Base-by-base conservation (phyloP, 1,140 invertebrate species). In the Drosophila athabasca region DNA sequence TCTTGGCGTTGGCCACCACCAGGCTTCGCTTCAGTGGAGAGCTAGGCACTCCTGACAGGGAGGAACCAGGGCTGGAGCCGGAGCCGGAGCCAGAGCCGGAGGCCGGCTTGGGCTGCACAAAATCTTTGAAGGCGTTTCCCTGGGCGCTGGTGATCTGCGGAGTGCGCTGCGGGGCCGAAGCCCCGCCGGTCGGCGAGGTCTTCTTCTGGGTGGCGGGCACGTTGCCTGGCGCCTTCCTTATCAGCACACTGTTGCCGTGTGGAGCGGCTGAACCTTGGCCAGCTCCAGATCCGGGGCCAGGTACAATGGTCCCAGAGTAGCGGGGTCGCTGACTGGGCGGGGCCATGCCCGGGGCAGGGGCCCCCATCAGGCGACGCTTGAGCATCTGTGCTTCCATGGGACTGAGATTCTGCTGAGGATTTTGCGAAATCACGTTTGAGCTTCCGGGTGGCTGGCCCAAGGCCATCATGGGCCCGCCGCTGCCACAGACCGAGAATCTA, bases 121-220 rank as follows among this genome's bases (percentile, higher is more conserved):
- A 84, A 5, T 76, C 67, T 9, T 61, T 72, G 2, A 76, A 65
- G 15, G 31, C 64, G 7, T 22, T 45, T 3, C 77, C 64, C 44
- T 83, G 80, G 3, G 77, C 65, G 9, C 57, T 80, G 50, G 68
- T 7, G 3, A 78, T 87, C 58, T 85, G 82, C 6, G 83, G 74
- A 2, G 57, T 61, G 11, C 64, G 77, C 26, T 77, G 82, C 0
- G 50, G 24, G 8, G 51, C 19, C 2, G 55, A 24, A 1, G 19
- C 45, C 15, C 24, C 53, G n/a, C 39, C 46, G n/a, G 57, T 17
- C 15, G 78, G 66, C 22, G 78, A 71, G 2, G 7, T 2, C 26
- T 69, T 77, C 45, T 70, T 70, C 39, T 68, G 69, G 9, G 4
- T 26, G 0, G 8, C 46, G 13, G 58, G 31, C 6, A 35, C 41